A percentile compares a stretch with the other conserved stretches of the same genome.
phyloP scores from a whole-genome alignment of 2,113 vertebrate species.

The Rhynchopsitta pachyrhyncha region DNA sequence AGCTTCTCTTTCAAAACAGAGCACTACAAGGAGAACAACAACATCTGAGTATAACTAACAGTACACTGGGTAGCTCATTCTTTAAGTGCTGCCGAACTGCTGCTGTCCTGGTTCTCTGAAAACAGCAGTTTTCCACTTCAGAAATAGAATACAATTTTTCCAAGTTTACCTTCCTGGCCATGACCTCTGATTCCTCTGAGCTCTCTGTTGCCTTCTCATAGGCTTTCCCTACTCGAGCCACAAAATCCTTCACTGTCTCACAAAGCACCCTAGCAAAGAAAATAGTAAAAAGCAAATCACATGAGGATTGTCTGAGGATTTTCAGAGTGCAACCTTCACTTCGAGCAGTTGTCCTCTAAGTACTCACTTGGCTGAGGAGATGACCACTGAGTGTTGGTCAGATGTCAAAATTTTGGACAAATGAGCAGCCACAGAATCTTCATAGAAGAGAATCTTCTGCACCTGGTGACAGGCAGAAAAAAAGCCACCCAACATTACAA shows the following conservation, averaged over 20 bases:
- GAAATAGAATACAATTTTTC: neutral
- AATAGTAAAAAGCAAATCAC: neutral
- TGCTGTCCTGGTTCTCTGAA: neutral
- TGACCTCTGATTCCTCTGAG: conserved; percentile 89
- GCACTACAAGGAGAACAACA: conserved; percentile 73
- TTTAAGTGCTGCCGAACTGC: neutral
- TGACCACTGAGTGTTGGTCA: conserved; percentile 96
- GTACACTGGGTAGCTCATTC: neutral
- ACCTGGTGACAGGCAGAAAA: conserved; percentile 77
- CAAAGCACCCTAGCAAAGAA: conserved; percentile 87
- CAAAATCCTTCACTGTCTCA: conserved; percentile 98
- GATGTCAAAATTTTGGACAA: conserved; percentile 96
- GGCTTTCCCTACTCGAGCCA: conserved; percentile 92
- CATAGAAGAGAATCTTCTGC: conserved; percentile 94
- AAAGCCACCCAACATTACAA: neutral
- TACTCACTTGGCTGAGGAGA: conserved; percentile 94
- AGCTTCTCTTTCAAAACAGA: conserved; percentile 93
- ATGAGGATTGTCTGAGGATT: neutral
- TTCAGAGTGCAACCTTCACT: neutral
- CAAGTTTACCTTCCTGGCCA: conserved; percentile 91
- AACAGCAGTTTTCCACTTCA: neutral
- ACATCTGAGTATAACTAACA: neutral
- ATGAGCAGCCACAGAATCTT: conserved; percentile 95
- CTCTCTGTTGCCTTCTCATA: conserved; percentile 93
- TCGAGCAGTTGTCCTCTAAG: neutral